Percentiles rank a stretch among this genome's conserved stretches.
These are phyloP conservation scores for Deilephila porcellus DNA, from an alignment of 2,888 invertebrate species.

Conservation along the genomic window DNA sequence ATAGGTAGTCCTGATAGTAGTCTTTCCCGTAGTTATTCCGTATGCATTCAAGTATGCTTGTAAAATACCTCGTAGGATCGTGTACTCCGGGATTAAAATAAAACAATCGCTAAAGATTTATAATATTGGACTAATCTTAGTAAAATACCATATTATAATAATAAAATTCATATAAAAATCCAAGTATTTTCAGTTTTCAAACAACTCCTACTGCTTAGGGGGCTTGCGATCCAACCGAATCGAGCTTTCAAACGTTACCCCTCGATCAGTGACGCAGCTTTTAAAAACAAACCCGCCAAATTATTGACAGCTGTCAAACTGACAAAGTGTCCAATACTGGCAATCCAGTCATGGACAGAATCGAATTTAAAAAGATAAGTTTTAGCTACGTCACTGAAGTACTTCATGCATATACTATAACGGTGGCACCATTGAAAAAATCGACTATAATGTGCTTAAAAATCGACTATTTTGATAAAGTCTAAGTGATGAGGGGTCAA, in stretches of 20 bases:
- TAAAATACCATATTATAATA: constrained; percentile 83
- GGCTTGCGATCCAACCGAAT: constrained; percentile 8
- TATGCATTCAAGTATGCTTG: too few species aligned
- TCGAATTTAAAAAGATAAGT: neutral
- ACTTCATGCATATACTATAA: neutral
- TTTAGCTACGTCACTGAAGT: neutral
- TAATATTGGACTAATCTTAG: constrained; percentile 83
- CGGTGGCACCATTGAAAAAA: neutral
- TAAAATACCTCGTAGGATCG: neutral
- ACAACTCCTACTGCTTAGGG: constrained; percentile 66
- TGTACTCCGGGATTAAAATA: constrained; percentile 53
- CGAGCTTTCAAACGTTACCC: neutral
- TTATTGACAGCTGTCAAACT: neutral
- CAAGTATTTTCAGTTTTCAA: constrained; percentile 80
- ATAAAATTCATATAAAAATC: constrained; percentile 84
- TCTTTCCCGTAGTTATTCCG: too few species aligned
- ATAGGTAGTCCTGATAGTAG: too few species aligned
- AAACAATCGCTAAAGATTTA: constrained; percentile 73
- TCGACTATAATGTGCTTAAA: neutral
- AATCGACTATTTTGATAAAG: neutral
- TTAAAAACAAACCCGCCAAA: neutral
- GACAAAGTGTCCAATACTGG: constrained; percentile 6
- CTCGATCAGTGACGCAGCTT: neutral
- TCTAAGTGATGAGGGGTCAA: constrained; percentile 4
- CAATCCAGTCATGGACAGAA: neutral